These are phyloP conservation scores for Heliothis virescens DNA, from an alignment of 1,140 invertebrate species.

Conservation along the genomic window DNA sequence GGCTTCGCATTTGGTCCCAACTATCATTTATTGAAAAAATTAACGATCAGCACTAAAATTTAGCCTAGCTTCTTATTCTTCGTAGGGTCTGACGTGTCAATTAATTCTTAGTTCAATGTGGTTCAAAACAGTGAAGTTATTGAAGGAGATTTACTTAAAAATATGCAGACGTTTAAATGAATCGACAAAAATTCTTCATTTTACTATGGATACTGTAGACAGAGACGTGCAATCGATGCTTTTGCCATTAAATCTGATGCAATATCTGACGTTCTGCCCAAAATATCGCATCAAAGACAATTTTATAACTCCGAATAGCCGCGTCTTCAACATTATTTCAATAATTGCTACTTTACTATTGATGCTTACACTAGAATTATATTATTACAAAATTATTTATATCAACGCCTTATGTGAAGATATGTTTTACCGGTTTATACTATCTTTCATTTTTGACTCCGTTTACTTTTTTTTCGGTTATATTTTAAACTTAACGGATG, in stretches of 20 bases:
- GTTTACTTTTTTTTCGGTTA: background rate
- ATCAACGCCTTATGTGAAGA: background rate
- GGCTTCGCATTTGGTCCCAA: no score
- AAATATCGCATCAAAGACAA: constrained; percentile 38
- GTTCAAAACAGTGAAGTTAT: no score
- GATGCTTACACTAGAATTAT: background rate
- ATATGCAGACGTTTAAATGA: no score
- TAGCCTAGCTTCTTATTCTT: no score
- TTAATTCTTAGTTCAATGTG: no score
- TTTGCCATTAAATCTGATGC: constrained; percentile 22
- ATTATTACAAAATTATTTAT: background rate
- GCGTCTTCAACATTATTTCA: background rate
- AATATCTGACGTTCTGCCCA: constrained; percentile 11
- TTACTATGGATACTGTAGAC: background rate
- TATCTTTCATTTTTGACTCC: background rate
- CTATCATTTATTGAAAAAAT: no score
- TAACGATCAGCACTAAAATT: no score
- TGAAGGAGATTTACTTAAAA: no score
- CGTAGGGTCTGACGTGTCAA: no score
- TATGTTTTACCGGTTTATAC: background rate
- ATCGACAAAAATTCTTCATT: background rate
- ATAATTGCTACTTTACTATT: background rate
- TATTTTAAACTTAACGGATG: background rate
- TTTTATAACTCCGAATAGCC: constrained; percentile 12
- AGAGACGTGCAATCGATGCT: constrained; percentile 15